These are phyloP conservation scores for Palythoa grandis DNA, from an alignment of 92 coral and sea anemone genomes.

Conservation along the genomic window DNA sequence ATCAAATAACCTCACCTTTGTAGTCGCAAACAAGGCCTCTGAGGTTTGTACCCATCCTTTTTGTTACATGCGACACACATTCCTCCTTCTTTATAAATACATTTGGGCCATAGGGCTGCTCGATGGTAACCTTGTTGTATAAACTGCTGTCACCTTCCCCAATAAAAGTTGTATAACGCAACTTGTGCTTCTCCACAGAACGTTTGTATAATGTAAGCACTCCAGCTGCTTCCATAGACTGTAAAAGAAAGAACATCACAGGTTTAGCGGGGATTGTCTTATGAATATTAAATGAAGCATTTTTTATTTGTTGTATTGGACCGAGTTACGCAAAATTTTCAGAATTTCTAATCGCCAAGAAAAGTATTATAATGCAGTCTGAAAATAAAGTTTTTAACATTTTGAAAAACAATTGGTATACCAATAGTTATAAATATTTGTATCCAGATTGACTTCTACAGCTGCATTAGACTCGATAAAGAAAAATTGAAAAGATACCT, in stretches of 20 bases:
- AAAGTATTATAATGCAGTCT: constrained; percentile 1
- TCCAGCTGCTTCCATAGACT: constrained; percentile 53
- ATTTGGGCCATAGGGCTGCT: constrained; percentile 31
- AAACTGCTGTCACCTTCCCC: constrained; percentile 40
- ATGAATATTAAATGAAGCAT: background rate
- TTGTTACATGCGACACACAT: constrained; percentile 41
- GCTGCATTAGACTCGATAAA: background rate
- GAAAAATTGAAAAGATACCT: constrained; percentile 32
- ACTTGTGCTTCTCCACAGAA: constrained; percentile 30
- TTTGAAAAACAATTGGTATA: background rate
- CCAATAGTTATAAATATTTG: background rate
- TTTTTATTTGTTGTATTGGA: background rate
- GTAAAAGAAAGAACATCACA: background rate
- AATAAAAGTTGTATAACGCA: constrained; percentile 38
- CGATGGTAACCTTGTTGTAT: constrained; percentile 24
- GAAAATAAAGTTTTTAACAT: background rate
- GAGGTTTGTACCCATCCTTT: constrained; percentile 44
- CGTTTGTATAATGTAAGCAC: constrained; percentile 22
- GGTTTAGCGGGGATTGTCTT: background rate
- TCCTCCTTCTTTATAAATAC: constrained; percentile 28
- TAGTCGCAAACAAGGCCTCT: constrained; percentile 36
- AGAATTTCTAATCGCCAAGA: constrained; percentile 5
- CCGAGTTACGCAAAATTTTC: background rate
- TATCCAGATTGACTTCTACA: background rate
- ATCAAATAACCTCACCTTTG: constrained; percentile 46